These are phyloP conservation scores for Setipinna tenuifilis DNA, from an alignment of 2,797 vertebrate species.

Conservation along the genomic window DNA sequence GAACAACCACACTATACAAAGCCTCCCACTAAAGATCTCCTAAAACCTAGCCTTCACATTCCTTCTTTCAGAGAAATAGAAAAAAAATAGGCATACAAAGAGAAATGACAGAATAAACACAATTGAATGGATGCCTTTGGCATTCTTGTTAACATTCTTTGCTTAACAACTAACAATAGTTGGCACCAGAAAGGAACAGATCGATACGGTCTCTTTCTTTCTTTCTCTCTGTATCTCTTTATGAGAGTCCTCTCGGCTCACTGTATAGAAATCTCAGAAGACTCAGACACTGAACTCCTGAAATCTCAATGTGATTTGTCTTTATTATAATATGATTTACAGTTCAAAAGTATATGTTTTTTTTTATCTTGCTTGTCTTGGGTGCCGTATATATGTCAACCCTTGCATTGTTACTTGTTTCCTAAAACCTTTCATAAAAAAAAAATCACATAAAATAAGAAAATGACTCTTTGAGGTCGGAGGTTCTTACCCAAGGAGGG, in stretches of 20 bases:
- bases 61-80: background rate
- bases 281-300: too few relatives aligned
- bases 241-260: background rate
- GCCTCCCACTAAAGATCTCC: background rate
- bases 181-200: background rate
- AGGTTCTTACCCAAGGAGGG: slow-evolving; percentile 84
- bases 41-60: slow-evolving; percentile 7
- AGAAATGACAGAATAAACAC: slow-evolving; percentile 7
- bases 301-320: too few relatives aligned
- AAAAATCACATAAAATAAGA: too few relatives aligned
- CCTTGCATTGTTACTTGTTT: too few relatives aligned
- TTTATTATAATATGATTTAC: too few relatives aligned
- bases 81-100: background rate
- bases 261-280: background rate
- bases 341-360: too few relatives aligned
- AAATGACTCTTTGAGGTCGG: background rate
- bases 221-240: background rate
- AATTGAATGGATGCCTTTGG: background rate
- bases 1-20: background rate
- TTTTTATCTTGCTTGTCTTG: too few relatives aligned
- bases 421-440: too few relatives aligned
- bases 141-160: slow-evolving; percentile 17
- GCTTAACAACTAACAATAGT: background rate
- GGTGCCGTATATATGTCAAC: too few relatives aligned
- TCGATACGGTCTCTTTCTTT: background rate